Evolutionary conservation across 30 jellyfish, hydroid and myxozoan species (phyloP), one percentile per base, ranked within the genome.

Genomic region (Turritopsis rubra): DNA sequence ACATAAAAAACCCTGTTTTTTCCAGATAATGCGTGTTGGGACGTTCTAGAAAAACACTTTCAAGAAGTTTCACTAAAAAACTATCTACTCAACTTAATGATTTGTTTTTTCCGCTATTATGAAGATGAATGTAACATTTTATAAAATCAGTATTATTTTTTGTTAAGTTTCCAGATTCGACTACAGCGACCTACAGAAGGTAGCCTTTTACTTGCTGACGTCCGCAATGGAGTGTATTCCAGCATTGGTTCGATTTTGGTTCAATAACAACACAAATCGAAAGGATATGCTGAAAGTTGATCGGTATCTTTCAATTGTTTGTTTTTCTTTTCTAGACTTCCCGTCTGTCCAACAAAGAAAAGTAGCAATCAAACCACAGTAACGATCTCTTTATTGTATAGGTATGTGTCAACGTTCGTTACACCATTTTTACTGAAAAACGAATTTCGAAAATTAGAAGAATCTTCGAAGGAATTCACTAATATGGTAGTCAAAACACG

Each of bases 191-290:
- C 53, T 94, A 30, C 88, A 89, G 80, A 88, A 73, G 54, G 66
- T 84, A 27, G 94, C 97, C 16, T 79, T 89, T 29, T 90, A 84
- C 7, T 87, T 86, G 84, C 88, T 73, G 54, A 27, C 75, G 70
- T 20, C 81, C 20, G 99, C 96, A 13, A 75, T 94, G 86, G 95
- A 86, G 71, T 94, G 97, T 83, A 75, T 89, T 17, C 99, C 99
- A 4, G 99, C 99, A 1, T 83, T 94, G n/a, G 79, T 89, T 9
- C 73, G 99, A 52, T 79, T 86, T 8, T 89, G 96, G 96, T 89
- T 92, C 75, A 89, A 89, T 70, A 87, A 84, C 80, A 84, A 83
- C 66, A 75, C 88, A 52, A 95, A 94, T 79, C 81, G 95, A 85
- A 89, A 83, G 53, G 86, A 90, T 54, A 86, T 96, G 7, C 70